Percentiles rank a stretch among this genome's conserved stretches.
These are phyloP conservation scores for Drosophila longiperda DNA, from an alignment of 2,888 invertebrate genomes.

Conservation along the genomic window DNA sequence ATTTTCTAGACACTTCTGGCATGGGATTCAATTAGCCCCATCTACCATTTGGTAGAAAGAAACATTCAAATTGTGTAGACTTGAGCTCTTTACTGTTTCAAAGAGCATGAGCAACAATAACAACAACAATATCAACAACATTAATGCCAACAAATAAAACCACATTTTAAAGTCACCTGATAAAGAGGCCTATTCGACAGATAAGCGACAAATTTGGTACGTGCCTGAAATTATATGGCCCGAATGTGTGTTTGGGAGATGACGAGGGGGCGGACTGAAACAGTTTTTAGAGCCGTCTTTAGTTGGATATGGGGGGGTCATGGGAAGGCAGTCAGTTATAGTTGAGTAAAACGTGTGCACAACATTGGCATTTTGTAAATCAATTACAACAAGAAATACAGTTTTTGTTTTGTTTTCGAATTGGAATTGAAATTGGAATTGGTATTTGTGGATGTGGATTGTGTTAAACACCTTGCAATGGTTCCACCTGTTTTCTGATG, in stretches of 20 bases:
- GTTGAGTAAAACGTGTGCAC: slow-evolving; percentile 21
- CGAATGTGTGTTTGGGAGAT: slow-evolving; percentile 18
- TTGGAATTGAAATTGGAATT: slow-evolving; percentile 3
- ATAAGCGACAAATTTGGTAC: slow-evolving; percentile 56
- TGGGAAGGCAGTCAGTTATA: not conserved
- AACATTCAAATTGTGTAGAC: slow-evolving; percentile 8
- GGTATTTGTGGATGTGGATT: not conserved
- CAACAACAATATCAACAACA: slow-evolving; percentile 5
- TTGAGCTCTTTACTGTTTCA: slow-evolving; percentile 27
- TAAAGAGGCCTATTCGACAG: slow-evolving; percentile 28
- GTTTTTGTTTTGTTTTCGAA: slow-evolving; percentile 3
- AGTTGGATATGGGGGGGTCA: not conserved
- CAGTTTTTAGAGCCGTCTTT: not conserved
- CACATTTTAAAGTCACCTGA: slow-evolving; percentile 33
- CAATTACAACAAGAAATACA: slow-evolving; percentile 45
- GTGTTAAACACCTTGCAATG: slow-evolving; percentile 24
- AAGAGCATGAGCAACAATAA: slow-evolving; percentile 18
- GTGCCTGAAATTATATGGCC: slow-evolving; percentile 51
- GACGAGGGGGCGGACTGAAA: slow-evolving; percentile 10
- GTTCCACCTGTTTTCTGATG: slow-evolving; percentile 31
- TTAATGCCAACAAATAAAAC: slow-evolving; percentile 19
- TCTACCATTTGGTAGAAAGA: not conserved
- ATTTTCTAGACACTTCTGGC: slow-evolving; percentile 7
- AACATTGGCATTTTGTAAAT: slow-evolving; percentile 59
- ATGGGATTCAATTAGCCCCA: slow-evolving; percentile 16